Evolutionary conservation across 2,113 vertebrate species (phyloP), one percentile per base, ranked within the genome.

Genomic region (Triplophysa tibetana): DNA sequence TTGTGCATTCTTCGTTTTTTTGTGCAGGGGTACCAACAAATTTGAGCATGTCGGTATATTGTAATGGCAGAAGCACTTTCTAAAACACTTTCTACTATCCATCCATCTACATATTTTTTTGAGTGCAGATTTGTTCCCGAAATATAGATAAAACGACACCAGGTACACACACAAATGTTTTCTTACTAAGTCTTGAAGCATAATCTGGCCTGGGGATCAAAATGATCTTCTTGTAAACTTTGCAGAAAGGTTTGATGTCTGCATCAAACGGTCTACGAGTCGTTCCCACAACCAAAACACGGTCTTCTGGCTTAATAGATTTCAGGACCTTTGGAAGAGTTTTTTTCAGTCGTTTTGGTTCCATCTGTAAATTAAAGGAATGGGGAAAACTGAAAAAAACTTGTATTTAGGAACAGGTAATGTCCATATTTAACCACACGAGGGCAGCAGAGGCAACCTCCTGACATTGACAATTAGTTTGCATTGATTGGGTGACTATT

Each of bases 131-230:
- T 33, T 38, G 33, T 38, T 38, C 33, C 33, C 6, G 6, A 38
- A 38, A 38, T 38, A 38, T 38, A 38, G 33, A 38, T 38, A 6
- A 38, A 6, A 1, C 6, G 33, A 38, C 16, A 50, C 3, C 17
- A 8, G 2, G 26, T n/a, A 9, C 11, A 60, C 33, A 65, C 8
- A 67, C 29, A 68, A 14, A 14, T 52, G 12, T 73, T 69, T 78
- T 92, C 94, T 94, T 89, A 88, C 95, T 91, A 0, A 91, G 90
- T 89, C 95, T 89, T 8, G 95, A 94, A 0, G 90, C 88, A 2
- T 96, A 96, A 89, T 95, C 94, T 3, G 95, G 95, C 23, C 93
- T 91, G 0, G 95, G 92, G 17, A 96, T 84, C 78, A 94, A 62
- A 16, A 96, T 86, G 26, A 96, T 94, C 81, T 96, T 96, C 54